Evolutionary conservation across 2,888 invertebrate species (phyloP).

Genomic region (Ctena decussata): DNA sequence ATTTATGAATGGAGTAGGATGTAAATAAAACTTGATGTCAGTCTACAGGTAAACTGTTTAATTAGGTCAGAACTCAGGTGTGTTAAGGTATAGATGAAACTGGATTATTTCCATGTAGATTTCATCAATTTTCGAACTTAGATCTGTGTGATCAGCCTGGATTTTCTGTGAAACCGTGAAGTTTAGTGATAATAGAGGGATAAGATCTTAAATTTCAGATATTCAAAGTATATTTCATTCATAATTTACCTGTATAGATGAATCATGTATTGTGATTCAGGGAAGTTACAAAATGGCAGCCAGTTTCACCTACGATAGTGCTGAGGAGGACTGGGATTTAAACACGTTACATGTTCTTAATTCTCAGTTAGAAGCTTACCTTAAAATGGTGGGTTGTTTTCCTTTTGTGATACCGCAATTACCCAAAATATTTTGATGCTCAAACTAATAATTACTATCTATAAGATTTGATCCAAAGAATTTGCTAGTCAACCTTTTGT

Average conservation of each 20-base stretch:
- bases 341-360: slow-evolving; percentile 74
- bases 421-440: too few relatives aligned
- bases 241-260: slow-evolving; percentile 16
- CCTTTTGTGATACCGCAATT: neutral
- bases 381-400: slow-evolving; percentile 76
- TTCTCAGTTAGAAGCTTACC: slow-evolving; percentile 77
- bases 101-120: neutral
- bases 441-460: too few relatives aligned
- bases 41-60: slow-evolving; percentile 59
- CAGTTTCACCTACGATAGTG: slow-evolving; percentile 74
- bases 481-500: too few relatives aligned
- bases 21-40: slow-evolving; percentile 37
- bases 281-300: slow-evolving; percentile 61
- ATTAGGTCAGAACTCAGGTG: slow-evolving; percentile 47
- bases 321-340: slow-evolving; percentile 81
- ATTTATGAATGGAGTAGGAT: slow-evolving; percentile 16
- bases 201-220: neutral
- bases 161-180: neutral
- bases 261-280: slow-evolving; percentile 46
- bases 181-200: neutral
- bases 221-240: neutral
- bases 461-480: too few relatives aligned
- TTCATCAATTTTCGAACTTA: neutral
- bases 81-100: neutral
- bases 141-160: neutral